Conservation (phyloP, 2,113 vertebrate species). For the Phalacrocorax carbo region DNA sequence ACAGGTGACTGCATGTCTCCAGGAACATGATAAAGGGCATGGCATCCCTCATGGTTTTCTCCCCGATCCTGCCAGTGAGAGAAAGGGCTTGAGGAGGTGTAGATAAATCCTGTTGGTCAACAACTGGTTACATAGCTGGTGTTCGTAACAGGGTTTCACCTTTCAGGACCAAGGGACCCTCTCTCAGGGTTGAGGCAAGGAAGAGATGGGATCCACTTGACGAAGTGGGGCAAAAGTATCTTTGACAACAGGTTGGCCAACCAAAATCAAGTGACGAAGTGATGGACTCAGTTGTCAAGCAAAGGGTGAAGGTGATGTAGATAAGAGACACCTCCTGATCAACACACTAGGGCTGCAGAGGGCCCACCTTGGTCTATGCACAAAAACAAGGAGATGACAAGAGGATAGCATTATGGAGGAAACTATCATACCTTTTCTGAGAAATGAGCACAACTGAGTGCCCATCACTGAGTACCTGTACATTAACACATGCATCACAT, state of each 20-base stretch:
- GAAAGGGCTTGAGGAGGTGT: not conserved
- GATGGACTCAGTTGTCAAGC: not conserved
- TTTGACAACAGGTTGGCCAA: not conserved
- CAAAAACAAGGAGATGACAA: not conserved
- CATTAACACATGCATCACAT: not conserved
- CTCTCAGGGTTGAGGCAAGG: not conserved
- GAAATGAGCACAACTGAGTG: not conserved
- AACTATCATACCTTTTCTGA: not conserved
- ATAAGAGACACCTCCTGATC: not conserved
- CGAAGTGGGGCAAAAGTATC: not conserved
- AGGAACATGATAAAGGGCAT: not conserved
- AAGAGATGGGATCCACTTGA: not conserved
- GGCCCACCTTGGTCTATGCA: not conserved
- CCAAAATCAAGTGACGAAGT: not conserved
- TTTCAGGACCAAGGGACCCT: not conserved
- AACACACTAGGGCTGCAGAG: not conserved
- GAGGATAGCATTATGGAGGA: not conserved
- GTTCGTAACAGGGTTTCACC: not conserved
- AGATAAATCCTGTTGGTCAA: not conserved
- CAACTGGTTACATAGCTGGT: not conserved
- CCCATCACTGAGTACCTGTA: not conserved
- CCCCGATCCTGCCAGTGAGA: not conserved
- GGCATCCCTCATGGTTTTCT: rapidly evolving
- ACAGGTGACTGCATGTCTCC: not conserved
- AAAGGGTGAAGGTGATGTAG: not conserved